Evolutionary conservation across 2,797 vertebrate genomes (phyloP), one percentile per base, ranked within the genome.

Genomic region (Petrocephalus sullivani): DNA sequence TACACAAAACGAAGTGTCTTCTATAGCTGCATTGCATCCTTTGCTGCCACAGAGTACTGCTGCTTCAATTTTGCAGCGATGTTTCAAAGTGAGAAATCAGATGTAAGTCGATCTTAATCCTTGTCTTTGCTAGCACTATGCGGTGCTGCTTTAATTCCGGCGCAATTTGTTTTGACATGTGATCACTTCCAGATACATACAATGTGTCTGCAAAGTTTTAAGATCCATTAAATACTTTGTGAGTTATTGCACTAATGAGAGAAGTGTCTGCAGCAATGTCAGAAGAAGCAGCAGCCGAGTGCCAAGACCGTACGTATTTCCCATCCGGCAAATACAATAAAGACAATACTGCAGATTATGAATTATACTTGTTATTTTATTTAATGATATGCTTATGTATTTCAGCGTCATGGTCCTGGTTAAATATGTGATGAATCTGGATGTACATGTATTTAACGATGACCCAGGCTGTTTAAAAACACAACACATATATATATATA

Each of bases 401-500:
- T 92, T 93, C 93, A 92, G 94, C 91, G 92, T 90, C 92, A 95
- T 92, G 93, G 91, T 91, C 91, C 91, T 92, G 90, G 81, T 93
- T 92, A 87, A 92, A 95, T 91, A 93, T 95, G 95, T 94, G 96
- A 93, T 91, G 93, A 89, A 88, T 90, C 84, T 89, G 92, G 94
- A 95, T 92, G 93, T 93, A 93, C 94, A 93, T 92, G 93, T 90
- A 91, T 92, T 91, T 90, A 91, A 91, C 87, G 87, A 92, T 33
- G 58, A 87, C 84, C 19, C 54, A 88, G 87, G 87, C 89, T 56
- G 88, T 91, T 92, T 94, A 91, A 95, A 93, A 94, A 94, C 92
- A 92, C 88, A 90, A 93, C 93, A 95, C 92, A 95, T 92, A 96
- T 96, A 96, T 94, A 95, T 92, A 96, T 96, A 96, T 94, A 95